These are phyloP conservation scores for Muscicapa striata DNA, from an alignment of 2,797 vertebrate genomes.

Conservation along the genomic window DNA sequence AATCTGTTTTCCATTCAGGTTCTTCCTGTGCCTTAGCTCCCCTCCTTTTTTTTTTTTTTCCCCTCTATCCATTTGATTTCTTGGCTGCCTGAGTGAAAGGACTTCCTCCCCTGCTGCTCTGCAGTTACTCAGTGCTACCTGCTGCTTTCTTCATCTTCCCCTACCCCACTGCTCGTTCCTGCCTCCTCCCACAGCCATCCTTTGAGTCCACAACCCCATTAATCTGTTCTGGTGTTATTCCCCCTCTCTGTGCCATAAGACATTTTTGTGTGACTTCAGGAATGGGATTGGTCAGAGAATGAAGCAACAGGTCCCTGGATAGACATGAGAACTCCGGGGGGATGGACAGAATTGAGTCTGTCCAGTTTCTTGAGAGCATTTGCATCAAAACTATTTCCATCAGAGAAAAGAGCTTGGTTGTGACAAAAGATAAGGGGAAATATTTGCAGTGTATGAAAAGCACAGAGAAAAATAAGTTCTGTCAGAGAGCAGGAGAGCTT, in stretches of 20 bases:
- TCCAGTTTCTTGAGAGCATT: neutral
- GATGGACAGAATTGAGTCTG: neutral
- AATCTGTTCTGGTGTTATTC: neutral
- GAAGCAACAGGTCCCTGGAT: neutral
- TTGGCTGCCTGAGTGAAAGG: conserved; percentile 17
- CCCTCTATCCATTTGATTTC: neutral
- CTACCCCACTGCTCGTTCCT: neutral
- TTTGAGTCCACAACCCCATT: neutral
- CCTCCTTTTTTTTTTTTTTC: neutral
- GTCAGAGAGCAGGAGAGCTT: neutral
- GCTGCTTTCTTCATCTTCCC: conserved; percentile 61
- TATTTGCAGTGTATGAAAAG: neutral
- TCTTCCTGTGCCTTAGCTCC: conserved; percentile 1
- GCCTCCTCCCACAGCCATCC: neutral
- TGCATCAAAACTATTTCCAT: neutral
- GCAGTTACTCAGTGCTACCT: conserved; percentile 37
- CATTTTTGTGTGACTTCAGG: neutral
- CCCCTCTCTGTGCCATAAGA: neutral
- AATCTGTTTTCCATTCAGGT: conserved; percentile 52
- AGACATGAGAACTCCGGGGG: neutral
- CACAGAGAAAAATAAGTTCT: neutral
- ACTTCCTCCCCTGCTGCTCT: conserved; percentile 6
- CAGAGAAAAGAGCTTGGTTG: neutral
- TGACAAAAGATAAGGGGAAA: neutral
- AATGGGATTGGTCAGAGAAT: neutral